Evolutionary conservation across 2,113 vertebrate species (phyloP).

Genomic region (Archilochus colubris): DNA sequence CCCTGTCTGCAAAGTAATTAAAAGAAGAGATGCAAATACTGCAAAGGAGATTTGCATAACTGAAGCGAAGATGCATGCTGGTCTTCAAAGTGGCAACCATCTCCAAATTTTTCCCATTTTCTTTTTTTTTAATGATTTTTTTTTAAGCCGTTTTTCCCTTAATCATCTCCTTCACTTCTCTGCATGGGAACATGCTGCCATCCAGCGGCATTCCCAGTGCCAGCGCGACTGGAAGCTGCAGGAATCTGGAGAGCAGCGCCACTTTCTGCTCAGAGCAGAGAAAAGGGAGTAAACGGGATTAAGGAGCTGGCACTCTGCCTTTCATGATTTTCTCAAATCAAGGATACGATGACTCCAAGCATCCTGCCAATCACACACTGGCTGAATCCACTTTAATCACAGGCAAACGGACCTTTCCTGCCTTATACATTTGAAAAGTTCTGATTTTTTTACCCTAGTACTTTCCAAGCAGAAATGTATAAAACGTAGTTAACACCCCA

Average conservation of each 20-base stretch:
- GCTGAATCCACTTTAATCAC: neutral
- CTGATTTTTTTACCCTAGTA: neutral
- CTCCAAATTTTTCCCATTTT: neutral
- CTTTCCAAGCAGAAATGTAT: neutral
- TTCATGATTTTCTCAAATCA: neutral
- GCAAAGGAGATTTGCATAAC: neutral
- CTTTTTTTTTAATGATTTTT: neutral
- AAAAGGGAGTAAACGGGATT: neutral
- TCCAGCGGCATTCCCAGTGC: conserved; percentile 45
- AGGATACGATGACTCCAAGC: neutral
- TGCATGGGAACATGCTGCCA: conserved; percentile 61
- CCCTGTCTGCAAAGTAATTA: neutral
- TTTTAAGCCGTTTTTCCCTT: neutral
- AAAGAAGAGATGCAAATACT: neutral
- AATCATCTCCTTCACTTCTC: neutral
- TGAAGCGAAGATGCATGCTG: neutral
- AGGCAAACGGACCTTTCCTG: neutral
- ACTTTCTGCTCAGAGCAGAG: neutral
- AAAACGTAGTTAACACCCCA: neutral
- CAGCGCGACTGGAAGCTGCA: neutral
- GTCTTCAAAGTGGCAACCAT: neutral
- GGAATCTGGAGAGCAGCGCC: fast-evolving
- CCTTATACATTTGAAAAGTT: neutral
- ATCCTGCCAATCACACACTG: neutral
- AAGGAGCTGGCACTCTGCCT: neutral